Base-by-base conservation (phyloP, 2,888 invertebrate genomes). In the Xanthia togata region DNA sequence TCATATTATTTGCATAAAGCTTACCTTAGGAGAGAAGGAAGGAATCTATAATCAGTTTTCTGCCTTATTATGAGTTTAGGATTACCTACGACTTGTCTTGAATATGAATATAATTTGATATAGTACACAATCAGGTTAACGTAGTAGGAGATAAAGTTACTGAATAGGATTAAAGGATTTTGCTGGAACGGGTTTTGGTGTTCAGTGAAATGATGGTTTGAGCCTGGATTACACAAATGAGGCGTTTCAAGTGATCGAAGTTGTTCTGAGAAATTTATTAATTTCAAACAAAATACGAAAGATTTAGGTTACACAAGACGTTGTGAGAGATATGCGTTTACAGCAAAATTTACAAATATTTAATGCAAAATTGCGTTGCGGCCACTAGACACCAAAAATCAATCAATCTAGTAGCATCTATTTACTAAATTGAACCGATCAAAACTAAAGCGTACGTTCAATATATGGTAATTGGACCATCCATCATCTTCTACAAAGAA, bases 21-120 rank as follows among this genome's bases (percentile, higher is more conserved):
- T 91, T 90, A 90, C 90, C 89, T 88, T 78, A 71, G 86, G 80
- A 87, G 87, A 82, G 79, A 73, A 87, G 84, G 73, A 76, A 79
- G 72, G 91, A 92, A 92, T 93, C 83, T 89, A 75, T 91, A 93
- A 93, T 91, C 88, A 90, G 90, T 89, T 89, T 88, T 86, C 87
- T 82, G 82, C 83, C 85, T 87, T 88, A 83, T 84, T 90, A 87
- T 69, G 67, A 75, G 62, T 83, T 79, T 78, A 68, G 70, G 86
- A 87, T 87, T 85, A 78, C 80, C 77, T 83, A 73, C 64, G 64
- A 69, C 68, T 72, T 62, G 59, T 12, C 70, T 68, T 76, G 87
- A 84, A 87, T 86, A 84, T 73, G 63, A n/a, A n/a, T 31, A 31
- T 1, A 78, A 84, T 84, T 71, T 71, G 41, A 73, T 78, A 71